Percentiles rank a stretch among this genome's conserved stretches.
Conservation (phyloP, 2,113 vertebrate genomes). For the Callaeas wilsoni region DNA sequence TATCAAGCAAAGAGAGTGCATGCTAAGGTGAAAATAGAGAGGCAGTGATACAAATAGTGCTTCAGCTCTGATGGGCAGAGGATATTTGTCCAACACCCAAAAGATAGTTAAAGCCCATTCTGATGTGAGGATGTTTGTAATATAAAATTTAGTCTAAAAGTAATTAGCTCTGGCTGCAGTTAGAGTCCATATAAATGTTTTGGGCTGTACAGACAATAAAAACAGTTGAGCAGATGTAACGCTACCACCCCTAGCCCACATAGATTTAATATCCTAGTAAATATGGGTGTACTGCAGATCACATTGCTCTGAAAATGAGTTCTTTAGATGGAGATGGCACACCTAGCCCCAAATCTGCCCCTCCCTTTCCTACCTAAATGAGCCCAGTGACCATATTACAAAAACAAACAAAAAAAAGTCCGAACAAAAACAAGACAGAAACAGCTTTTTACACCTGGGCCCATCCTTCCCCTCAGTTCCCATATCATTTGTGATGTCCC, state of each 20-base stretch:
- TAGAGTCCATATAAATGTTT: background rate
- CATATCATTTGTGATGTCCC: fast-evolving
- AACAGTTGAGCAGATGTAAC: background rate
- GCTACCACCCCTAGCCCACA: background rate
- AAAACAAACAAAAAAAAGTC: background rate
- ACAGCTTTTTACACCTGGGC: background rate
- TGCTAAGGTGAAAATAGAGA: background rate
- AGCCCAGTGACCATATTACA: background rate
- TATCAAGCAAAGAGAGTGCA: fast-evolving
- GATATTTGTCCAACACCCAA: background rate
- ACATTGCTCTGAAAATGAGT: fast-evolving
- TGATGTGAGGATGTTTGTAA: background rate
- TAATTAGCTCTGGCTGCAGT: background rate
- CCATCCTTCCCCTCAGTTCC: background rate
- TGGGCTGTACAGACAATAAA: background rate
- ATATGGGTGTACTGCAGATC: background rate
- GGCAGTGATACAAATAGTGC: background rate
- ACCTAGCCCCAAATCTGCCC: background rate
- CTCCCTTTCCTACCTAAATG: background rate
- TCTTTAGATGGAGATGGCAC: background rate
- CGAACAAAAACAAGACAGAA: background rate
- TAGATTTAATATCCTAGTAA: background rate
- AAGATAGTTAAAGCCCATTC: background rate
- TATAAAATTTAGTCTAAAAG: background rate
- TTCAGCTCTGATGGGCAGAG: background rate